Conservation (phyloP, 2,797 vertebrate species). For the Phalloptychus januarius region DNA sequence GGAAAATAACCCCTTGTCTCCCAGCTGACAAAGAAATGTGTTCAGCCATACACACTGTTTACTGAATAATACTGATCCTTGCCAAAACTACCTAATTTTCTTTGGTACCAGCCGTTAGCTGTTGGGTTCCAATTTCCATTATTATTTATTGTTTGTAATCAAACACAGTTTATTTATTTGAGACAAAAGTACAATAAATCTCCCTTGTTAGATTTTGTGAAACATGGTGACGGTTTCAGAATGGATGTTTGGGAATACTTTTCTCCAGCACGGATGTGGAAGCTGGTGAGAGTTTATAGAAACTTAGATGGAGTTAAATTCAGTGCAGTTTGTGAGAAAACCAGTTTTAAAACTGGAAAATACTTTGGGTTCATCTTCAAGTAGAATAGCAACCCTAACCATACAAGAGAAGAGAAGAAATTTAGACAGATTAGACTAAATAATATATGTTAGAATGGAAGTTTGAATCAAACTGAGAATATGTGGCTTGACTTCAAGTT, state of each 20-base stretch:
- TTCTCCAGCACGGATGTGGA: neutral
- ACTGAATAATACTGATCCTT: slow-evolving; percentile 51
- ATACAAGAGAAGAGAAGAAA: neutral
- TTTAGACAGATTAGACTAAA: neutral
- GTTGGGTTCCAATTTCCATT: slow-evolving; percentile 56
- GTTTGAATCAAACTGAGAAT: neutral
- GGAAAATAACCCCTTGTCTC: slow-evolving; percentile 55
- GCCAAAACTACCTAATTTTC: slow-evolving; percentile 65
- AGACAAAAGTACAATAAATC: slow-evolving; percentile 7
- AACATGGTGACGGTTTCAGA: no score
- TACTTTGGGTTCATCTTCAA: neutral
- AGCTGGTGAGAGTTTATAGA: neutral
- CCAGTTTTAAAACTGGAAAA: neutral
- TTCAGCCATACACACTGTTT: neutral
- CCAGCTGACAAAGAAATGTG: slow-evolving; percentile 54
- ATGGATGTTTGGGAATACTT: no score
- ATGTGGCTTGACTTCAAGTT: neutral
- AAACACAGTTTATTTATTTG: slow-evolving; percentile 9
- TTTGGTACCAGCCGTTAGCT: slow-evolving; percentile 60
- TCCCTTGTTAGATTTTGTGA: neutral
- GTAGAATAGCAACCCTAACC: neutral
- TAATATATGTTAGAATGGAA: neutral
- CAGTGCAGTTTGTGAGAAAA: neutral
- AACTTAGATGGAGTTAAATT: neutral
- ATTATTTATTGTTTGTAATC: slow-evolving; percentile 2